Evolutionary conservation across 2,888 invertebrate genomes (phyloP).

Genomic region (Trisateles emortualis): DNA sequence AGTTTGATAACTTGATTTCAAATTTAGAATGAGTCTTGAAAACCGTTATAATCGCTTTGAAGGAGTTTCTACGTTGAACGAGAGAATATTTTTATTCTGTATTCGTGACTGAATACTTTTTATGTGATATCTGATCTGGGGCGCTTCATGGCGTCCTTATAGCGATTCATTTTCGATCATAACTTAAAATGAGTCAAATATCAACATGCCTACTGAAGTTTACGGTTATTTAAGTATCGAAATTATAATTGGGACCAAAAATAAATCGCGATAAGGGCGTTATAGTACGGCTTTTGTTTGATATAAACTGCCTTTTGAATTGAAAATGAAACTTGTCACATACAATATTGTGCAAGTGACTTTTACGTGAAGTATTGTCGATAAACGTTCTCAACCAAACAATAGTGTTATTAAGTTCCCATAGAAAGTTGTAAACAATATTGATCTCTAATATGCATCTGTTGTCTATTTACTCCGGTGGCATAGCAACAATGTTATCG

Average conservation of each 20-base stretch:
- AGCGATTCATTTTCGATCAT: too few species aligned
- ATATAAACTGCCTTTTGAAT: constrained; percentile 6
- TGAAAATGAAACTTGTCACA: constrained; percentile 42
- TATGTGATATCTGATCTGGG: neutral
- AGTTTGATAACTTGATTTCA: constrained; percentile 7
- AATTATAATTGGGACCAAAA: too few species aligned
- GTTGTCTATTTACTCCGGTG: constrained; percentile 48
- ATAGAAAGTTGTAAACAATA: constrained; percentile 78
- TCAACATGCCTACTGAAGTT: neutral
- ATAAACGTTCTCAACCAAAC: constrained; percentile 48
- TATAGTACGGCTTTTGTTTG: too few species aligned
- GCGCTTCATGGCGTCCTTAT: too few species aligned
- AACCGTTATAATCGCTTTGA: constrained; percentile 13
- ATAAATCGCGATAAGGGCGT: too few species aligned
- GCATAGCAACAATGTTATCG: constrained; percentile 37
- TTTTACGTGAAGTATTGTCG: constrained; percentile 10
- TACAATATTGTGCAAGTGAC: constrained; percentile 1
- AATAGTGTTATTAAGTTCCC: constrained; percentile 68
- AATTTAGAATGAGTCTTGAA: constrained; percentile 9
- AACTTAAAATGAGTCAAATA: too few species aligned
- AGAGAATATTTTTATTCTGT: constrained; percentile 12
- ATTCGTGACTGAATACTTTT: constrained; percentile 10
- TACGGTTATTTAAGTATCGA: too few species aligned
- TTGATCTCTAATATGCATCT: constrained; percentile 51
- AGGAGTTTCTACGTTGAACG: constrained; percentile 1